Percentiles rank a stretch among this genome's conserved stretches.
These are phyloP conservation scores for Coreoperca whiteheadi DNA, from an alignment of 2,113 vertebrate species.

Conservation along the genomic window DNA sequence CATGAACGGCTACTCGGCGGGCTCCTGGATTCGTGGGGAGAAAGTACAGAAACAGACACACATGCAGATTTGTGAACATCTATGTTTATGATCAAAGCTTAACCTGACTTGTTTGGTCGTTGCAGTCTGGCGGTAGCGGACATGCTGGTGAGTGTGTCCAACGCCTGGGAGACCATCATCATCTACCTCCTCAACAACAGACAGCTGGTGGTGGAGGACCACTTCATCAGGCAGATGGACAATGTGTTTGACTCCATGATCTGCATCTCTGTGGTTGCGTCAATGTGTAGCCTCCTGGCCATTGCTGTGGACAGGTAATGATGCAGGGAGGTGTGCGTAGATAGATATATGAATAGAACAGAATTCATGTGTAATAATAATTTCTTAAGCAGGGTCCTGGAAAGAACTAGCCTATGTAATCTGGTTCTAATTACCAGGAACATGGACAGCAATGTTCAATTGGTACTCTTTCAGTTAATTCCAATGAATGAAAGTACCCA, in stretches of 20 bases:
- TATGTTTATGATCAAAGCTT: neutral
- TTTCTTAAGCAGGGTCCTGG: neutral
- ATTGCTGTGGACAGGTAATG: conserved; percentile 92
- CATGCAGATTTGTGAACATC: neutral
- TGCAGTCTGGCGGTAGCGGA: conserved; percentile 93
- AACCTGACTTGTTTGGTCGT: conserved; percentile 5
- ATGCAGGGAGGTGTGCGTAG: neutral
- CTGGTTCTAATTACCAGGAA: neutral
- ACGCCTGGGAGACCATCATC: conserved; percentile 94
- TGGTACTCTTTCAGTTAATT: neutral
- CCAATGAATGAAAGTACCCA: neutral
- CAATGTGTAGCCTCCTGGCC: conserved; percentile 96
- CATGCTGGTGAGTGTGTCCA: conserved; percentile 96
- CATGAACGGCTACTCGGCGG: neutral
- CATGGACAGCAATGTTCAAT: too few species aligned
- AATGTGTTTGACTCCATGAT: conserved; percentile 97
- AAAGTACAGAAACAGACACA: neutral
- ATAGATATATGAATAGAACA: neutral
- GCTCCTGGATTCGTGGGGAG: neutral
- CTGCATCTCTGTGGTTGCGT: conserved; percentile 97
- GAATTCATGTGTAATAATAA: neutral
- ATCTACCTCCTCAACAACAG: conserved; percentile 93
- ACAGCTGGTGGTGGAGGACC: conserved; percentile 90
- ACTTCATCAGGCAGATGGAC: conserved; percentile 93
- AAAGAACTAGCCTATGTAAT: neutral